phyloP scores from a whole-genome alignment of 2,113 vertebrate species.

The Saccopteryx bilineata region DNA sequence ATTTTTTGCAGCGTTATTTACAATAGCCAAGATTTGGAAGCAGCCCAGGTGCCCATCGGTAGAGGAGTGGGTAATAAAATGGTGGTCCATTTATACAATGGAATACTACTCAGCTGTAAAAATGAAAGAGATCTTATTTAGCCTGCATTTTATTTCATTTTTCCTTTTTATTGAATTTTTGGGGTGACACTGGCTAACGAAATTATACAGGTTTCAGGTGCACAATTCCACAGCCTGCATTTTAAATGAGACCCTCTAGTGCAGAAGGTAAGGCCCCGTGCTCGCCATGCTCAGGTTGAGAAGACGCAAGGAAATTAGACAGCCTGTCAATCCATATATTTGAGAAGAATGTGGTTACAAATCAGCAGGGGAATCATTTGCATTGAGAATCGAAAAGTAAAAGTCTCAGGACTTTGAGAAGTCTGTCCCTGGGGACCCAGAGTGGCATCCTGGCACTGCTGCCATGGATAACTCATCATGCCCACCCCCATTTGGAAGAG shows the following conservation, averaged over 20 bases:
- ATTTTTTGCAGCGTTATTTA: no score
- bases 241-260: conserved; percentile 66
- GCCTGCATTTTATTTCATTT: no score
- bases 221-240: conserved; percentile 71
- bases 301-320: conserved; percentile 84
- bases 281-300: not conserved
- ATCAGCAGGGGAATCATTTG: conserved; percentile 84
- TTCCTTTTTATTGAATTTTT: no score
- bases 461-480: rapidly evolving
- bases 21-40: no score
- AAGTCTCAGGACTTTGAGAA: not conserved
- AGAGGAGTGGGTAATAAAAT: no score
- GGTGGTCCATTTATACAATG: no score
- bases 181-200: no score
- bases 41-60: no score
- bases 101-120: no score
- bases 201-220: no score
- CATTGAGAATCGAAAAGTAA: conserved; percentile 71
- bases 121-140: no score
- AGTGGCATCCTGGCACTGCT: rapidly evolving
- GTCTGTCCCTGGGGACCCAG: not conserved
- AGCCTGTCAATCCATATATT: conserved; percentile 83
- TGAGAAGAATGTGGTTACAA: conserved; percentile 79
- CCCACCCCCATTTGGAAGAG: not conserved
- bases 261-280: conserved; percentile 38